These are phyloP conservation scores for Thalassarche chlororhynchos DNA, from an alignment of 2,113 vertebrate genomes.

Conservation along the genomic window DNA sequence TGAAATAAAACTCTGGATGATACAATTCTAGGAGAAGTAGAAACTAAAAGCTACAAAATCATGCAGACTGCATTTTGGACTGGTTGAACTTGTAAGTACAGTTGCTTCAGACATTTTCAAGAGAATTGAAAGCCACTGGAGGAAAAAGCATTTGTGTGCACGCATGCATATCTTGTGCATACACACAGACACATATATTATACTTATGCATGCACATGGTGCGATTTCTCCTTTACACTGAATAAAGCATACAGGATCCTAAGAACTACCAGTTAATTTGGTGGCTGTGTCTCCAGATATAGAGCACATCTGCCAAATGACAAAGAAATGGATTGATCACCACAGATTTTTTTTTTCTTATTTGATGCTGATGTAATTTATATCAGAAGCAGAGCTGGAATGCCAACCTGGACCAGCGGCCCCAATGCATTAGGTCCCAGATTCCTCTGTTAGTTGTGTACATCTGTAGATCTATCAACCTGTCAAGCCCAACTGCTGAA, in stretches of 20 bases:
- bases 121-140: neutral
- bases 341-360: neutral
- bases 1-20: neutral
- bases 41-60: neutral
- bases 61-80: neutral
- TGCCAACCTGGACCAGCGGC: neutral
- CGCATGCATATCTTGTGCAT: neutral
- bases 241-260: neutral
- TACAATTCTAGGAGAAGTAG: neutral
- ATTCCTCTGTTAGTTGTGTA: neutral
- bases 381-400: neutral
- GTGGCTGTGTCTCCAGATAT: neutral
- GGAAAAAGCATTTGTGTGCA: neutral
- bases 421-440: neutral
- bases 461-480: neutral
- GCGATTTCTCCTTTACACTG: neutral
- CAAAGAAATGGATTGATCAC: neutral
- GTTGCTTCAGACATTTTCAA: neutral
- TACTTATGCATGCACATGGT: neutral
- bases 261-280: neutral
- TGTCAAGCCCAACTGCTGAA: slow-evolving; percentile 1
- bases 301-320: neutral
- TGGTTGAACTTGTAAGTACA: neutral
- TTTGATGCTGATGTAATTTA: neutral
- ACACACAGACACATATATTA: neutral